Evolutionary conservation across 92 coral and sea anemone species (phyloP).

Genomic region (Epizoanthus rinbou): DNA sequence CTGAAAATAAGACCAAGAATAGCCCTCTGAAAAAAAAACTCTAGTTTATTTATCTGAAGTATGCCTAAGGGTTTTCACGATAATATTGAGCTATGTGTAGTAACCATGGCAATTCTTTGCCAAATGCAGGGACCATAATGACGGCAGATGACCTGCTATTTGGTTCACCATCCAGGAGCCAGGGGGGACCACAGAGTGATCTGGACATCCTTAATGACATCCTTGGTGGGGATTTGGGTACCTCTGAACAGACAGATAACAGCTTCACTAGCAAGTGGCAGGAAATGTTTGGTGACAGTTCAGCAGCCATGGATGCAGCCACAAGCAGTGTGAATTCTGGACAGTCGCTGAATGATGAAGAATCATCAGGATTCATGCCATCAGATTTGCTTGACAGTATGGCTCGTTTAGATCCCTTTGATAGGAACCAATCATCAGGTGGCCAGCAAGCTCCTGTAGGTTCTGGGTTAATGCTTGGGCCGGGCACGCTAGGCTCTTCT

Average conservation of each 20-base stretch:
- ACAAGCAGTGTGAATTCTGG: slow-evolving; percentile 31
- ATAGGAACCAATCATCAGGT: slow-evolving; percentile 17
- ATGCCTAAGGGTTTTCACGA: neutral
- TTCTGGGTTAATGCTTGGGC: slow-evolving; percentile 21
- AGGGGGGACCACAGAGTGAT: slow-evolving; percentile 59
- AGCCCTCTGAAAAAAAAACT: too few relatives aligned
- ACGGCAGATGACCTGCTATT: slow-evolving; percentile 87
- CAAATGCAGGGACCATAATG: slow-evolving; percentile 37
- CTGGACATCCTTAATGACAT: slow-evolving; percentile 78
- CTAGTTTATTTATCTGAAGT: too few relatives aligned
- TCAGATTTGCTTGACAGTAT: slow-evolving; percentile 95
- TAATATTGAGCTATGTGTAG: neutral
- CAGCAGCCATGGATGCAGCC: slow-evolving; percentile 44
- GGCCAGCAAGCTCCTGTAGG: slow-evolving; percentile 6
- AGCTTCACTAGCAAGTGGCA: slow-evolving; percentile 95
- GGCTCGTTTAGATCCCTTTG: slow-evolving; percentile 82
- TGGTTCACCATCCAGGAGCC: slow-evolving; percentile 76
- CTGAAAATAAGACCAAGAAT: too few relatives aligned
- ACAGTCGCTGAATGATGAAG: slow-evolving; percentile 63
- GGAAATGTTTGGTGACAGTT: slow-evolving; percentile 87
- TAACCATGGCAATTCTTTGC: too few relatives aligned
- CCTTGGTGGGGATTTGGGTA: slow-evolving; percentile 55
- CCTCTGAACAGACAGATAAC: slow-evolving; percentile 60
- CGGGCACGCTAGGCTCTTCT: slow-evolving; percentile 10
- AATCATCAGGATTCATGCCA: slow-evolving; percentile 74